A percentile compares a stretch with the other conserved stretches of the same genome.
Conservation (phyloP, 2,888 invertebrate species). For the Zeuzera pyrina region DNA sequence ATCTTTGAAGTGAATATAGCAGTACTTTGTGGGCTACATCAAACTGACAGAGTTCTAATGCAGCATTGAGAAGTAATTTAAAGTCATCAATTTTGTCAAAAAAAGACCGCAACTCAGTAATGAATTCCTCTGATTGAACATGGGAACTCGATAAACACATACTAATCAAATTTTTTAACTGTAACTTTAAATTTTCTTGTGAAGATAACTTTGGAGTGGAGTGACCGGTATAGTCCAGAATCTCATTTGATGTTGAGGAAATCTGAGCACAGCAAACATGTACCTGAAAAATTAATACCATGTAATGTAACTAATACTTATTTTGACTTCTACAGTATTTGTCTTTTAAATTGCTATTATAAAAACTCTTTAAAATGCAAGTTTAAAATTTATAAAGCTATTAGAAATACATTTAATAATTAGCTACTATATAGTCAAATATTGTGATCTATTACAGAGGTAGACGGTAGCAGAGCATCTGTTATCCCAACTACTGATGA, state of each 20-base stretch:
- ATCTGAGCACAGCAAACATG: constrained; percentile 23
- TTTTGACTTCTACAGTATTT: no score
- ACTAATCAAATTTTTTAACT: constrained; percentile 33
- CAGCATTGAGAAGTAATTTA: constrained; percentile 32
- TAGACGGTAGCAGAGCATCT: no score
- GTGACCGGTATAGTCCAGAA: constrained; percentile 4
- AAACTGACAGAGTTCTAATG: constrained; percentile 36
- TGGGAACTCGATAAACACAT: constrained; percentile 19
- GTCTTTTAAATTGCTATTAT: no score
- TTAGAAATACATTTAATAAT: no score
- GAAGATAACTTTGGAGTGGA: constrained; percentile 21
- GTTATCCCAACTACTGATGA: no score
- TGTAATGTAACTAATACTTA: no score
- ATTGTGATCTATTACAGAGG: no score
- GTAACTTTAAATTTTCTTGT: constrained; percentile 41
- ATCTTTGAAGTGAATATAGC: constrained; percentile 45
- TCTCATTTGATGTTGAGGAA: constrained; percentile 13
- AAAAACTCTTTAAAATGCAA: no score
- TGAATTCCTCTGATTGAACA: constrained; percentile 28
- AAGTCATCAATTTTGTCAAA: constrained; percentile 47
- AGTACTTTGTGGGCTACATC: constrained; percentile 40
- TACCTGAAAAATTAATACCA: constrained; percentile 32
- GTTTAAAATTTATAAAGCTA: no score
- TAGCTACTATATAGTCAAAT: no score
- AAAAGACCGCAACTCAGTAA: constrained; percentile 31